Base-by-base conservation (phyloP, 23 tunicate species). In the Styela plicata region DNA sequence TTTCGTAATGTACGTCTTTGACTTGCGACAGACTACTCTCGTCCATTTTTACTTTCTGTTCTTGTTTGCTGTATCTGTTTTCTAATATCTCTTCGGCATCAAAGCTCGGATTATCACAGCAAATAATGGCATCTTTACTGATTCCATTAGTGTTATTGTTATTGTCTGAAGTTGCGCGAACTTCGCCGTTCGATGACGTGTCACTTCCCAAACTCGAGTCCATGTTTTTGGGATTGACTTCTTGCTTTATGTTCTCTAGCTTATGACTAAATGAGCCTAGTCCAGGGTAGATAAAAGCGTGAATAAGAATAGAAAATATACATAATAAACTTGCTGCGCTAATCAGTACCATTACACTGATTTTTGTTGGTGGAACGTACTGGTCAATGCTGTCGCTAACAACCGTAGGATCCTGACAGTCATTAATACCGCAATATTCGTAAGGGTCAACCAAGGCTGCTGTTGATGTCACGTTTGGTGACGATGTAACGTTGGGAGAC, bases 341-440 rank as follows among this genome's bases (percentile, higher is more conserved):
- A 27, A 30, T 34, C 16, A 71, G 77, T 16, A 71, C 34, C 10
- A 28, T 21, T 3, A 71, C 35, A 17, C 77, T 71, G 32, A 34
- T 71, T 34, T 34, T 71, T 21, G 34, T 64, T 19, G 87, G 82
- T 7, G 87, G 87, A 10, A 26, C 30, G 34, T 84, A 84, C 37
- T 84, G 79, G 24, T 78, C 79, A 31, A 74, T 31, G 29, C 24
- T 84, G 29, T 74, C 69, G 26, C 64, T 25, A 17, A 78, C 78
- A n/a, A 75, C 82, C 27, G 52, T 13, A 30, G 87, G 74, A 31
- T 84, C 87, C 65, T 84, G 87, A 28, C 87, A 84, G 34, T 84
- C 87, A 23, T 84, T 84, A 23, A 78, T 82, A 17, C 87, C 87
- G 24, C 87, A 84, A n/a, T 57, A 37, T n/a, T 61, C 82, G 35